A percentile compares a stretch with the other conserved stretches of the same genome.
Evolutionary conservation across 2,888 invertebrate genomes (phyloP).

Genomic region (Pollenia amentaria): DNA sequence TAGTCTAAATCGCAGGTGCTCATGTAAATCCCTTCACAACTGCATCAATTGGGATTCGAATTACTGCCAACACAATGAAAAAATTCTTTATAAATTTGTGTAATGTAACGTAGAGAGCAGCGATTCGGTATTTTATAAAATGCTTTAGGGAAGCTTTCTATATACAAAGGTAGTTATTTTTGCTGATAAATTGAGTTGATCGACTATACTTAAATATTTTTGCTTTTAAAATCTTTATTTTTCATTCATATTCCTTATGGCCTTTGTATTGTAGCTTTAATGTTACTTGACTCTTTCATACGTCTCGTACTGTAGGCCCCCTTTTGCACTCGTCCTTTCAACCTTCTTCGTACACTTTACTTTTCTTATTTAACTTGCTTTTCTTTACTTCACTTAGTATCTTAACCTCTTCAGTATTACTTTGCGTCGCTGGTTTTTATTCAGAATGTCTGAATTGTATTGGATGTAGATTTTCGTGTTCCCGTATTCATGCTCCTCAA

Average conservation of each 20-base stretch:
- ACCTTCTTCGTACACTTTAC: not conserved
- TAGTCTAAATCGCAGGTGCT: too few relatives aligned
- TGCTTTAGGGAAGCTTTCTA: too few relatives aligned
- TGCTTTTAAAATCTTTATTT: not conserved
- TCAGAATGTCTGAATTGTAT: constrained; percentile 18
- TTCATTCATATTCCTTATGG: not conserved
- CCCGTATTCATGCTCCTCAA: constrained; percentile 2
- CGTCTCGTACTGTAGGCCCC: constrained; percentile 25
- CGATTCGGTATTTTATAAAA: too few relatives aligned
- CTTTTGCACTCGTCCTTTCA: constrained; percentile 11
- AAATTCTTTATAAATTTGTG: too few relatives aligned
- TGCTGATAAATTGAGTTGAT: not conserved
- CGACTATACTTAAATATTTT: not conserved
- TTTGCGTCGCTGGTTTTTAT: constrained; percentile 18
- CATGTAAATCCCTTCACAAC: too few relatives aligned
- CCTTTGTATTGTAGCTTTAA: constrained; percentile 27
- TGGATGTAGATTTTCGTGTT: not conserved
- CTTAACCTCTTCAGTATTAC: constrained; percentile 62
- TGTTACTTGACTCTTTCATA: constrained; percentile 40
- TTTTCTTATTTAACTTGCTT: constrained; percentile 40
- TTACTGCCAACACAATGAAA: too few relatives aligned
- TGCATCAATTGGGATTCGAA: too few relatives aligned
- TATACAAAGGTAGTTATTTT: too few relatives aligned
- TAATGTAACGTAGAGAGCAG: too few relatives aligned
- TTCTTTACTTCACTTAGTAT: constrained; percentile 31